Base-by-base conservation (phyloP, 2,888 invertebrate genomes). In the Epiblema foenella region DNA sequence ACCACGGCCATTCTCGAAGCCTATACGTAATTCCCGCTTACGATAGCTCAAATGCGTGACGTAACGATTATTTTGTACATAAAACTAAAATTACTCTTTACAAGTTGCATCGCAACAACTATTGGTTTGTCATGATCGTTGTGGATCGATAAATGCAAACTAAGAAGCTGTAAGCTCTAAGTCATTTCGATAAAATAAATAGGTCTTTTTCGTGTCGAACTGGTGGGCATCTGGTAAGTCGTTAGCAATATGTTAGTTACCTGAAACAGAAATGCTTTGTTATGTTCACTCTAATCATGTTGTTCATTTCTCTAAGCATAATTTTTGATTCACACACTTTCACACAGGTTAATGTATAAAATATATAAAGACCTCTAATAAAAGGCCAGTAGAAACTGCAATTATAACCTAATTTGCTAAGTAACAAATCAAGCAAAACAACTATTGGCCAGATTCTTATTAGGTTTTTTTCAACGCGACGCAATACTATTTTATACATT, bases 121-220 rank as follows among this genome's bases (percentile, higher is more conserved):
- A 42, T 83, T 83, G 80, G 80, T 78, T 78, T 81, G 80, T 80
- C 82, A 84, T 79, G 81, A 56, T 63, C 54, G 33, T 60, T 52
- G 68, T 60, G 60, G 60, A 46, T 46, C 12, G 24, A 49, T 62
- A 63, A 69, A 63, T 63, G 56, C 46, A 46, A 15, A 37, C 29
- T 57, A 52, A 18, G 29, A 37, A 39, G 39, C 37, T 51, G 51
- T 17, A 39, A 65, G 68, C 24, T 42, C 54, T 20, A 29, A 42
- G 58, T 65, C 39, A 52, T 51, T 64, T 69, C 57, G 51, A 58
- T 39, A 24, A 59, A 58, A 69, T 69, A 58, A 69, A 69, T 68
- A 65, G 59, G 58, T 70, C 59, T 42, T 54, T 54, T 70, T 66
- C 59, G 37, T 49, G 65, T 70, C 59, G 59, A 66, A 66, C 65